Evolutionary conservation across 2,888 invertebrate genomes (phyloP), one percentile per base, ranked within the genome.

Genomic region (Plusia festucae): DNA sequence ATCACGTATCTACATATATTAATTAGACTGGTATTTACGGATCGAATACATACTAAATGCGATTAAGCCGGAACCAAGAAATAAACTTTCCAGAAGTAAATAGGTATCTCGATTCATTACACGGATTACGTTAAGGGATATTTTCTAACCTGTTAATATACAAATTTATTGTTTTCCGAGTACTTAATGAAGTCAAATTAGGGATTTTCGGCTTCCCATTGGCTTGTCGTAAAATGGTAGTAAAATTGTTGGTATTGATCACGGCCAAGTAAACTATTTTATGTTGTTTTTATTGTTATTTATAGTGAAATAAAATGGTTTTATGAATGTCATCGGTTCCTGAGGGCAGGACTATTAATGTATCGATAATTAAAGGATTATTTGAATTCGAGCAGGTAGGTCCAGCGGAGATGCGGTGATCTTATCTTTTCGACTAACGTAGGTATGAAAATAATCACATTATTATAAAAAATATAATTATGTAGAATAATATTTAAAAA

Each of bases 261-360:
- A 85, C 87, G 86, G 85, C 79, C 87, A 86, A 91, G 88, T 92
- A 89, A 92, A 91, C 93, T 94, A 94, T 94, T 94, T 94, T 90
- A 94, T 93, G 91, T 88, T 88, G 82, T 90, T 95, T 94, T 94
- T 94, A 94, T 92, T 90, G 93, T 93, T 93, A 94, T 95, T 95
- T 93, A 94, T 94, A 84, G 91, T 79, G 85, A 76, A 90, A 93
- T 93, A 93, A 94, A 94, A 93, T 82, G 73, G 90, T 93, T 91
- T 93, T 91, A 90, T 93, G 88, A 90, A 90, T 92, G 91, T 91
- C 90, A 91, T 90, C 90, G 89, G 88, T 84, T 89, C 83, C 83
- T 86, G 83, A 82, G 82, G 82, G 82, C 73, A 53, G 66, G 62
- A 71, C 81, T 80, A 74, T 80, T 80, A 80, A 78, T 73, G 78